Base-by-base conservation (phyloP, 2,113 vertebrate genomes). In the Cranoglanis bouderius region DNA sequence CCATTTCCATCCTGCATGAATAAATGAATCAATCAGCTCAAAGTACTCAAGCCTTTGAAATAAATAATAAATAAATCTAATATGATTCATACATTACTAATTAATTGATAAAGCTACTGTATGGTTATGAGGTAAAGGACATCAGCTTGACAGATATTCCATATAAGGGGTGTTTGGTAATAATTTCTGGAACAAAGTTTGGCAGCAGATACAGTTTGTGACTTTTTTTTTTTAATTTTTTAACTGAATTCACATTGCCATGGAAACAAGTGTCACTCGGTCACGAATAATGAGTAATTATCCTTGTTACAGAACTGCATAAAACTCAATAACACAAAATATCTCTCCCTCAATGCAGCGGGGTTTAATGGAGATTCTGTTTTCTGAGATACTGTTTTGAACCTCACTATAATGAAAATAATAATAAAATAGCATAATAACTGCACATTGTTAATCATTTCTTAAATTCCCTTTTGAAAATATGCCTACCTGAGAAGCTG, bases 1-100 rank as follows among this genome's bases (percentile, higher is more conserved):
- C 96, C 96, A 21, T 96, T 97, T 26, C 95, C 95, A 6, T 97
- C 97, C 97, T 97, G 86, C 4, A 0, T 0, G 63, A 53, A 88
- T 82, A 19, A 74, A 46, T 75, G 14, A 89, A 70, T 14, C 49
- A 53, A 13, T 43, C 40, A 86, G 53, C 83, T 81, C 29, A 19
- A 13, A 70, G 84, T 32, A 75, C 82, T 74, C 70, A 40, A 59
- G 83, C 61, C 65, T 24, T 7, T 51, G 8, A 65, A 9, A 88
- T 89, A 40, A 57, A 70, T 63, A 9, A 88, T 89, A 40, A 57
- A 70, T 63, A 78, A 43, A 83, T 82, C 49, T 63, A 63, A 46
- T 59, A 89, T 40, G 53, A 86, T 85, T 51, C 32, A 88, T n/a
- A 55, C 4, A n/a, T 49, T 81, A 32, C 8, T 53, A 35, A 38